Evolutionary conservation across 2,113 vertebrate species (phyloP).

Genomic region (Lota lota): DNA sequence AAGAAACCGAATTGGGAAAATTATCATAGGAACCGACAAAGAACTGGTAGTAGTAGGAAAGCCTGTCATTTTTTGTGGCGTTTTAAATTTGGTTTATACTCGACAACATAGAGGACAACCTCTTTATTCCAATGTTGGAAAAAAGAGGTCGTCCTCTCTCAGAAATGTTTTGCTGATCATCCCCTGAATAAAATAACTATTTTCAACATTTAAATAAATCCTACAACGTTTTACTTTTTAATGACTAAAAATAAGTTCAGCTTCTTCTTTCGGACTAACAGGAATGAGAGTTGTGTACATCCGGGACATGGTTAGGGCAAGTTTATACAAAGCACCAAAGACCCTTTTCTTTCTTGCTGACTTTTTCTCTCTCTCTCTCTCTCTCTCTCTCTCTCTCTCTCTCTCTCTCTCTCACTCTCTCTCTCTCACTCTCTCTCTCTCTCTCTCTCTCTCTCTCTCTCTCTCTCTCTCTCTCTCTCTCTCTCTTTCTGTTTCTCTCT

Average conservation of each 20-base stretch:
- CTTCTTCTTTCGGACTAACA: neutral
- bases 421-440: too few relatives aligned
- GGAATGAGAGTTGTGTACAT: slow-evolving; percentile 16
- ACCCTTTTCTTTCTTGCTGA: neutral
- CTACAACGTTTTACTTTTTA: too few relatives aligned
- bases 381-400: neutral
- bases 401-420: neutral
- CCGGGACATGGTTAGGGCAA: neutral
- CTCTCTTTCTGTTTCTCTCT: too few relatives aligned
- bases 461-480: too few relatives aligned
- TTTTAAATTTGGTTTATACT: slow-evolving; percentile 12
- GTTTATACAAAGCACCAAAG: slow-evolving; percentile 17
- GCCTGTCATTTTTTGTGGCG: slow-evolving; percentile 1
- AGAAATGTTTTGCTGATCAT: neutral
- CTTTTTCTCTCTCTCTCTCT: neutral
- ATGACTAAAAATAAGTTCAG: too few relatives aligned
- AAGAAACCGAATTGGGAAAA: slow-evolving; percentile 26
- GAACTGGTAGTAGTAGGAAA: neutral
- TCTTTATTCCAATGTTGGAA: too few relatives aligned
- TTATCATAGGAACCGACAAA: slow-evolving; percentile 34
- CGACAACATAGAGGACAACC: too few relatives aligned
- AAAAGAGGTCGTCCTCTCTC: slow-evolving; percentile 1
- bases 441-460: too few relatives aligned
- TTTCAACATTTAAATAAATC: neutral
- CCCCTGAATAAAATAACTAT: slow-evolving; percentile 24